These are phyloP conservation scores for Phataginus tricuspis DNA, from an alignment of 2,797 vertebrate genomes.

Conservation along the genomic window DNA sequence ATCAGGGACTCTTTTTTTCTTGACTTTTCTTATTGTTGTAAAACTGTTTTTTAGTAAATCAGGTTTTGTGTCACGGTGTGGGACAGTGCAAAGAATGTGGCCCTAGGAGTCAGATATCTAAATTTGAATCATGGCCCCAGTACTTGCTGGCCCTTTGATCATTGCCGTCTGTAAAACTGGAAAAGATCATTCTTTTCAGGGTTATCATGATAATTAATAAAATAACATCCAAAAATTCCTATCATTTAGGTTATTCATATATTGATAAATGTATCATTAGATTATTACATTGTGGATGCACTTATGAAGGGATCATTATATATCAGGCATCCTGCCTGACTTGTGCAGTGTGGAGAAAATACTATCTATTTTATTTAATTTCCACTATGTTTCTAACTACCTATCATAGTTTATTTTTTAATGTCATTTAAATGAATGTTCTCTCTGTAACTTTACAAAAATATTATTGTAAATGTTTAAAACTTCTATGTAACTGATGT, in stretches of 20 bases:
- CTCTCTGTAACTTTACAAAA: not conserved
- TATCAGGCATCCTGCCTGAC: not conserved
- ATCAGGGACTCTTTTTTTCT: not conserved
- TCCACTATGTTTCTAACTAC: not conserved
- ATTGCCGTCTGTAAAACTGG: not conserved
- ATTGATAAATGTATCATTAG: not conserved
- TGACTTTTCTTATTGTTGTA: not conserved
- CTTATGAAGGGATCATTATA: not conserved
- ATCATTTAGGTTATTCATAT: not conserved
- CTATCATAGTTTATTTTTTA: not conserved
- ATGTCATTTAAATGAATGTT: constrained; percentile 4
- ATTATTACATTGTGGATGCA: too few relatives aligned
- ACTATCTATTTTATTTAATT: not conserved
- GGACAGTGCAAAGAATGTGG: not conserved
- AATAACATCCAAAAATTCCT: not conserved
- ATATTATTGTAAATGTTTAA: not conserved
- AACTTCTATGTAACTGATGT: not conserved
- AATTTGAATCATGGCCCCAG: not conserved
- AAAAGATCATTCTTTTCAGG: not conserved
- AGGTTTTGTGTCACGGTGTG: not conserved
- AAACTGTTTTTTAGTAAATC: not conserved
- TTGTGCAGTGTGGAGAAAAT: not conserved
- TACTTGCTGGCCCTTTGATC: not conserved
- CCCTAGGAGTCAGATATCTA: not conserved
- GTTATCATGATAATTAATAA: not conserved